Evolutionary conservation across 1,140 invertebrate species (phyloP).

Genomic region (Drosophila novamexicana): DNA sequence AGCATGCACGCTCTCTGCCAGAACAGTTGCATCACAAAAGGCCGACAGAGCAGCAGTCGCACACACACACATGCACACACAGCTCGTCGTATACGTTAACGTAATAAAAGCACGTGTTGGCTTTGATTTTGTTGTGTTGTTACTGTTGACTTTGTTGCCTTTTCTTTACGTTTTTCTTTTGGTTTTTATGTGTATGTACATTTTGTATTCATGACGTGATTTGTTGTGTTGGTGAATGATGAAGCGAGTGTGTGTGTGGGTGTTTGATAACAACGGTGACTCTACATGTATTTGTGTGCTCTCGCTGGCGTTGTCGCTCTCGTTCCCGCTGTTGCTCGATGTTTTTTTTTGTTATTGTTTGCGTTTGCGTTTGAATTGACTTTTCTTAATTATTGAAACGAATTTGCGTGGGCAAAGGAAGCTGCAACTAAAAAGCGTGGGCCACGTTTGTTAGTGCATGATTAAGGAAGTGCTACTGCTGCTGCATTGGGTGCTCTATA

Average conservation of each 20-base stretch:
- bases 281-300: slow-evolving; percentile 7
- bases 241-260: slow-evolving; percentile 26
- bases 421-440: slow-evolving; percentile 31
- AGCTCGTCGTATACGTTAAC: slow-evolving; percentile 42
- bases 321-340: slow-evolving; percentile 15
- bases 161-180: slow-evolving; percentile 41
- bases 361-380: slow-evolving; percentile 45
- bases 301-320: neutral
- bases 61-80: slow-evolving; percentile 25
- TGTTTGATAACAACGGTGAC: slow-evolving; percentile 41
- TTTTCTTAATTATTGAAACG: slow-evolving; percentile 50
- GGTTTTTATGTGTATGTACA: slow-evolving; percentile 38
- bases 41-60: slow-evolving; percentile 11
- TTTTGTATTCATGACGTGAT: slow-evolving; percentile 63
- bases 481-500: slow-evolving; percentile 3
- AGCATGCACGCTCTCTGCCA: slow-evolving; percentile 15
- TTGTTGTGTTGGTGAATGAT: slow-evolving; percentile 28
- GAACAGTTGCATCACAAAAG: slow-evolving; percentile 66
- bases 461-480: slow-evolving; percentile 34
- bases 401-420: slow-evolving; percentile 38
- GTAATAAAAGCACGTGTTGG: slow-evolving; percentile 82
- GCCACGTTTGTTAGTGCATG: slow-evolving; percentile 8
- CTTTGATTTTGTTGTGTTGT: slow-evolving; percentile 58
- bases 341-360: slow-evolving; percentile 37
- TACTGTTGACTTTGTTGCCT: slow-evolving; percentile 37